These are phyloP conservation scores for Urosaurus nigricauda DNA, from an alignment of 2,797 vertebrate species.

Conservation along the genomic window DNA sequence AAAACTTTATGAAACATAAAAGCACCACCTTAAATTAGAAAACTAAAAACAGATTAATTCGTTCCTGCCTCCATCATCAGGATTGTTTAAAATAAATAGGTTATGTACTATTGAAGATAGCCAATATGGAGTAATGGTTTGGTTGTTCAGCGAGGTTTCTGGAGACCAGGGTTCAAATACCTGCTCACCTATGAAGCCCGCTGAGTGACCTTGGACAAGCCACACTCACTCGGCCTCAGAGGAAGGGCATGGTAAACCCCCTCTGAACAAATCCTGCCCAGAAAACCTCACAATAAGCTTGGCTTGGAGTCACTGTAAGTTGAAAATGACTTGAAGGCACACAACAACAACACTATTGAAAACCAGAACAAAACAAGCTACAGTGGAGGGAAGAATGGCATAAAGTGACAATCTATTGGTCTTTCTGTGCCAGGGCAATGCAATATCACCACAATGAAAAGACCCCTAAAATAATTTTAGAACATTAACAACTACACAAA, in stretches of 20 bases:
- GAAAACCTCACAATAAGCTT: too few relatives aligned
- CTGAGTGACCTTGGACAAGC: too few relatives aligned
- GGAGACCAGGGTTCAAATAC: too few relatives aligned
- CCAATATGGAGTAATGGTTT: too few relatives aligned
- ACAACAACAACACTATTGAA: neutral
- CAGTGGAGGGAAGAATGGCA: neutral
- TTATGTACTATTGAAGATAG: neutral
- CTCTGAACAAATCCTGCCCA: too few relatives aligned
- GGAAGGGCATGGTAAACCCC: too few relatives aligned
- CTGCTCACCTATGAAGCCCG: too few relatives aligned
- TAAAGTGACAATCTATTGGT: neutral
- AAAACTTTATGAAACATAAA: neutral
- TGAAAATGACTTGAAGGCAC: too few relatives aligned
- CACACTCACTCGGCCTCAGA: too few relatives aligned
- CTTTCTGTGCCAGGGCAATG: neutral
- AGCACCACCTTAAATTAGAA: neutral
- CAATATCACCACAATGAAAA: neutral
- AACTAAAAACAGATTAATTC: neutral
- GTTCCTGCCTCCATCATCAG: neutral
- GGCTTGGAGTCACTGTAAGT: too few relatives aligned
- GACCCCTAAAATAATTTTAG: neutral
- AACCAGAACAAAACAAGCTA: neutral
- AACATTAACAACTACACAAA: neutral
- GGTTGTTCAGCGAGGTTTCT: too few relatives aligned
- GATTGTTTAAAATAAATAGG: neutral